Conservation (phyloP, 2,113 vertebrate species). For the Prochilodus magdalenae region DNA sequence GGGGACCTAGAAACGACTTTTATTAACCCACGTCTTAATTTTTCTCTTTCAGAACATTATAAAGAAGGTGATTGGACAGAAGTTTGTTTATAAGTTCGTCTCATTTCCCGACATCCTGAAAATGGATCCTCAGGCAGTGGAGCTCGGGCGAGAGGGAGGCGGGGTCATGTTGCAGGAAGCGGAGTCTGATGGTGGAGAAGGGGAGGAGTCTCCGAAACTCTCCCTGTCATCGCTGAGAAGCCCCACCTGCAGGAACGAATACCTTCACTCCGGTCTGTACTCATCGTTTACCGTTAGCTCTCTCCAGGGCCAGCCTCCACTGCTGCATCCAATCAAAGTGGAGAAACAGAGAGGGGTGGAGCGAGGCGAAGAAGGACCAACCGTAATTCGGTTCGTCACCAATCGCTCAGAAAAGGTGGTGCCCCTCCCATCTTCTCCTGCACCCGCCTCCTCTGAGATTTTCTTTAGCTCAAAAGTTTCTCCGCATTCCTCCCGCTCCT, state of each 20-base stretch:
- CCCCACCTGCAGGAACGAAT: conserved; percentile 82
- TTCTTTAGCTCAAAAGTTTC: conserved; percentile 70
- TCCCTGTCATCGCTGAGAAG: conserved; percentile 79
- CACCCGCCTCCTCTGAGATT: conserved; percentile 78
- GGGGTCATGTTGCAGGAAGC: conserved; percentile 86
- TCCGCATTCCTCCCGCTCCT: conserved; percentile 67
- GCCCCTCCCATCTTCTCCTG: conserved; percentile 81
- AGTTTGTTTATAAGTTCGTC: conserved; percentile 93
- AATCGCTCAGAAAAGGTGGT: conserved; percentile 85
- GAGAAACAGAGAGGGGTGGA: conserved; percentile 76
- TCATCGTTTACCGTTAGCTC: conserved; percentile 91
- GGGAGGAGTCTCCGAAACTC: conserved; percentile 79
- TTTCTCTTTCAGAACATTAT: conserved; percentile 84
- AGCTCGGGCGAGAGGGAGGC: conserved; percentile 82
- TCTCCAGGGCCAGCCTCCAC: conserved; percentile 81
- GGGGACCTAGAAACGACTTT: too few species aligned
- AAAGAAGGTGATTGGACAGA: conserved; percentile 92
- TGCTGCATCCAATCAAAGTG: conserved; percentile 86
- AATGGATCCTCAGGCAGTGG: conserved; percentile 86
- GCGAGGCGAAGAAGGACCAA: conserved; percentile 82
- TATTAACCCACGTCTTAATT: background rate
- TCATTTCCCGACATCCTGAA: conserved; percentile 91
- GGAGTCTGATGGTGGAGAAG: conserved; percentile 72
- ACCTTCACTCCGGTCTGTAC: conserved; percentile 89
- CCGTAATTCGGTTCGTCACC: conserved; percentile 93